Evolutionary conservation across 2,113 vertebrate genomes (phyloP), one percentile per base, ranked within the genome.

Genomic region (Saimiri boliviensis): DNA sequence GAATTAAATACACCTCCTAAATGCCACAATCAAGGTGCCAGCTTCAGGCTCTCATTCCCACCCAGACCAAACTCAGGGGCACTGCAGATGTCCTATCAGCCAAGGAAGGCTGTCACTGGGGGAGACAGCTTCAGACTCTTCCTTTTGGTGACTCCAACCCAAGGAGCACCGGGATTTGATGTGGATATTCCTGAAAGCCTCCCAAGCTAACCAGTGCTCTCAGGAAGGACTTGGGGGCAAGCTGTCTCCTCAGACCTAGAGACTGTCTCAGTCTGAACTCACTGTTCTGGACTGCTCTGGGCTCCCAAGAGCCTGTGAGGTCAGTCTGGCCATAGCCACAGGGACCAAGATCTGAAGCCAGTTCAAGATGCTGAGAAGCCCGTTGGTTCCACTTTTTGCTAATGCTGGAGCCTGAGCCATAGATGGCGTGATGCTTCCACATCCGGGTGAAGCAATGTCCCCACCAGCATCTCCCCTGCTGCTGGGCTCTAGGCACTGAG

Each of bases 1-100:
- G 47, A 80, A 17, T 63, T 49, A 85, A 74, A 74, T 4, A 49
- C 2, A 20, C 6, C 13, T 58, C 32, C 60, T 47, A 30, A 37
- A 35, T 19, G 47, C 42, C 82, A 88, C 3, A 42, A 32, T 17
- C 16, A 3, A 86, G 17, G n/a, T 5, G 68, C 8, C 79, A 45
- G n/a, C 19, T 10, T 2, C 8, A 74, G 74, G 74, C 37, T 85
- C 32, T 74, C 37, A 13, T 17, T 47, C 7, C 30, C 20, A 66
- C 37, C 58, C 3, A 1, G 45, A 30, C 37, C 49, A 47, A 58
- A 85, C n/a, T 30, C 16, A 35, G 20, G 45, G 56, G 12, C n/a
- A 71, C 73, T 0, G 0, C 37, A 1, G 11, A 77, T 0, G 1
- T 2, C 35, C 23, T 1, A 17, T 7, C 32, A 30, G 27, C n/a